phyloP scores from a whole-genome alignment of 2,888 invertebrate species.

The Eudemis profundana region DNA sequence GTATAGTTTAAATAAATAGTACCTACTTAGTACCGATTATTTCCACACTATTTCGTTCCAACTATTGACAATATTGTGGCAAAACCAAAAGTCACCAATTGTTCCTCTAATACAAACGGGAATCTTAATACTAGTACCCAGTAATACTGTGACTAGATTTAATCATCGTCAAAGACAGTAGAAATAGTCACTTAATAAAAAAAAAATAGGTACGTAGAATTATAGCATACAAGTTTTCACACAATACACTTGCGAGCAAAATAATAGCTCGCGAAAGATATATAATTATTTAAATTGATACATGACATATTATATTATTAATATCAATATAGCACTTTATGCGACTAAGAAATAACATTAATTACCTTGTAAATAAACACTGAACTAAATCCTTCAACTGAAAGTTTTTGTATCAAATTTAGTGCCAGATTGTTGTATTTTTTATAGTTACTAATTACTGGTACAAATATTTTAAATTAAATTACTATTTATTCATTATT shows the following conservation, averaged over 20 bases:
- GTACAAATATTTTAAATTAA: conserved; percentile 2
- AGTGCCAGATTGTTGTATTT: conserved; percentile 21
- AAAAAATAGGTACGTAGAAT: conserved; percentile 51
- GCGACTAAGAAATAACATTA: conserved; percentile 33
- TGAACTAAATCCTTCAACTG: conserved; percentile 18
- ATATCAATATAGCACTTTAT: conserved; percentile 42
- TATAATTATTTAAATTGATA: conserved; percentile 37
- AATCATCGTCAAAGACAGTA: conserved; percentile 59
- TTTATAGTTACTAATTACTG: not conserved
- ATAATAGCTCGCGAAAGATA: conserved; percentile 51
- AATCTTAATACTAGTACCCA: conserved; percentile 68
- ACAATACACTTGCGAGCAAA: conserved; percentile 56
- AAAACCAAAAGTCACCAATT: conserved; percentile 9
- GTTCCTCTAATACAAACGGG: conserved; percentile 39
- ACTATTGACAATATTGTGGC: not conserved
- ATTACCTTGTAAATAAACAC: conserved; percentile 8
- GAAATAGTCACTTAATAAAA: conserved; percentile 49
- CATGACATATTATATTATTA: conserved; percentile 36
- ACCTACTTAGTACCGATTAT: conserved; percentile 29
- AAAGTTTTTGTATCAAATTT: conserved; percentile 23
- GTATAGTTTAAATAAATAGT: no score
- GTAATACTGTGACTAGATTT: conserved; percentile 76
- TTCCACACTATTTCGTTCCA: conserved; percentile 3
- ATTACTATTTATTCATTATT: not conserved
- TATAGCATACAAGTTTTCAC: conserved; percentile 31